phyloP scores from a whole-genome alignment of 2,797 vertebrate species.

The Lycodopsis pacificus region DNA sequence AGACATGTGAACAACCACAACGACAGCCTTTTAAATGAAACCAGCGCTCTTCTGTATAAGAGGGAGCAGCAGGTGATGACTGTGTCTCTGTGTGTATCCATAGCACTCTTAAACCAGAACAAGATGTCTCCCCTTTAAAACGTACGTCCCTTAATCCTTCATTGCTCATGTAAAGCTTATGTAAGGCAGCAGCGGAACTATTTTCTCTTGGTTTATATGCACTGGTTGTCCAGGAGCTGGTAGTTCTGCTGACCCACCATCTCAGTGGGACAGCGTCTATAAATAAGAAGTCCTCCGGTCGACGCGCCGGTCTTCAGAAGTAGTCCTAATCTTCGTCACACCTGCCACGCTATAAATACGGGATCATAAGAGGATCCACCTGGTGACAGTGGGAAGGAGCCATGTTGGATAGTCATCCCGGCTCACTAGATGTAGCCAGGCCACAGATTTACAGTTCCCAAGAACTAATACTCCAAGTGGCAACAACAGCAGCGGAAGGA shows the following conservation, averaged over 20 bases:
- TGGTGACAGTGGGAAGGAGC: slow-evolving; percentile 51
- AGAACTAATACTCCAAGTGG: slow-evolving; percentile 14
- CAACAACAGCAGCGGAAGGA: slow-evolving; percentile 7
- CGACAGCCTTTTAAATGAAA: background rate
- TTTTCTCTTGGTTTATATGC: background rate
- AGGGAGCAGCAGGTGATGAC: background rate
- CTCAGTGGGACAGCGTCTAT: slow-evolving; percentile 23
- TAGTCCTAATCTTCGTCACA: slow-evolving; percentile 74
- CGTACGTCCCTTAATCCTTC: background rate
- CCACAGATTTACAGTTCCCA: slow-evolving; percentile 16
- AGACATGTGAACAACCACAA: slow-evolving; percentile 19
- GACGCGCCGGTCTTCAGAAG: slow-evolving; percentile 39
- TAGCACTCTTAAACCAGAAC: background rate
- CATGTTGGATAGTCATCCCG: slow-evolving; percentile 36
- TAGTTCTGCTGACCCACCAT: slow-evolving; percentile 23
- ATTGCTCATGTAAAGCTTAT: background rate
- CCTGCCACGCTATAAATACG: slow-evolving; percentile 77
- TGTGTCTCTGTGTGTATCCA: background rate
- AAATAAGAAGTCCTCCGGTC: slow-evolving; percentile 28
- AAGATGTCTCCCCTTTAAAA: background rate
- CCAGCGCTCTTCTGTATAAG: background rate
- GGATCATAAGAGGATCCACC: slow-evolving; percentile 66
- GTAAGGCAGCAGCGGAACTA: background rate
- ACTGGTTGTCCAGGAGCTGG: background rate
- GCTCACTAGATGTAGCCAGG: slow-evolving; percentile 16